A percentile compares a stretch with the other conserved stretches of the same genome.
Evolutionary conservation across 2,113 vertebrate genomes (phyloP).

Genomic region (Bothrops jararaca): DNA sequence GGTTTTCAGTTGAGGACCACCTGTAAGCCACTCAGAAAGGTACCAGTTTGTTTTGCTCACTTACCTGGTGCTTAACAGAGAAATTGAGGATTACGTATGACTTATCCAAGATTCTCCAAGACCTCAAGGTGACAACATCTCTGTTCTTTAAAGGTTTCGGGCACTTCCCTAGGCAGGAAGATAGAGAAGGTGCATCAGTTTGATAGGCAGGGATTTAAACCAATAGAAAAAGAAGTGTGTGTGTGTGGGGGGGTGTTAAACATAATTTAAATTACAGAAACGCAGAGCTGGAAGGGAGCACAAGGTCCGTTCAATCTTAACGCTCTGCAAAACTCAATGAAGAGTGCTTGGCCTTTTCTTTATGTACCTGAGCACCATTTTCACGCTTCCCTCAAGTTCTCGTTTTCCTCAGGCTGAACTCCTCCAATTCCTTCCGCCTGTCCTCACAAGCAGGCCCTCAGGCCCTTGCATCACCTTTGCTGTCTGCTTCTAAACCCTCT

Average conservation of each 20-base stretch:
- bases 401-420: background rate
- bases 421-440: background rate
- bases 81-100: constrained; percentile 73
- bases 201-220: background rate
- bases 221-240: background rate
- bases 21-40: rapidly evolving
- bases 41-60: background rate
- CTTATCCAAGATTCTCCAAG: constrained; percentile 69
- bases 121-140: constrained; percentile 68
- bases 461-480: background rate
- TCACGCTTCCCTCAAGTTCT: background rate
- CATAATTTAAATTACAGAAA: background rate
- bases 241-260: no score
- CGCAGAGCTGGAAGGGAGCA: background rate
- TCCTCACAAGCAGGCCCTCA: background rate
- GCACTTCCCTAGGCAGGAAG: constrained; percentile 65
- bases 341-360: background rate
- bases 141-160: constrained; percentile 71
- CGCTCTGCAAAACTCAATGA: background rate
- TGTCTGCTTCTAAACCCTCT: background rate
- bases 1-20: background rate
- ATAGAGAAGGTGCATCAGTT: background rate
- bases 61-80: constrained; percentile 78
- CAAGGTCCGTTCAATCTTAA: background rate
- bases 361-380: background rate